Percentiles rank a stretch among this genome's conserved stretches.
phyloP scores from a whole-genome alignment of 2,888 invertebrate species.

The Crocallis elinguaria region DNA sequence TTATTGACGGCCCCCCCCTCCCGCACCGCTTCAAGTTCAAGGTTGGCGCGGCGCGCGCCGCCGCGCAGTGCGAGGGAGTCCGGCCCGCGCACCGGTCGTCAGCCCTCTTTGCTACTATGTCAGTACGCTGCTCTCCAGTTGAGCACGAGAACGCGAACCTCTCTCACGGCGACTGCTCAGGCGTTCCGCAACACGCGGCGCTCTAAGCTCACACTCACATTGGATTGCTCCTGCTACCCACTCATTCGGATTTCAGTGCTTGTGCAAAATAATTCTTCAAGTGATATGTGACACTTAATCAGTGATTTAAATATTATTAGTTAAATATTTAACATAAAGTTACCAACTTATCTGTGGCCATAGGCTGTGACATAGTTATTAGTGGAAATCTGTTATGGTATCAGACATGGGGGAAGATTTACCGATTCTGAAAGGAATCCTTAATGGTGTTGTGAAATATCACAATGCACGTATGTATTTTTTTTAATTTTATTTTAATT shows the following conservation, averaged over 20 bases:
- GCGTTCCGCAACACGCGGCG: conserved; percentile 52
- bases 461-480: conserved; percentile 96
- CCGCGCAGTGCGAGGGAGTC: conserved; percentile 85
- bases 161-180: conserved; percentile 50
- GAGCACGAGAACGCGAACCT: conserved; percentile 70
- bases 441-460: conserved; percentile 95
- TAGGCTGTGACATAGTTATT: conserved; percentile 80
- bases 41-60: conserved; percentile 86
- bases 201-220: conserved; percentile 51
- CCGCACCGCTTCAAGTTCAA: conserved; percentile 83
- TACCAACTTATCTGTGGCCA: conserved; percentile 79
- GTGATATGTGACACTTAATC: conserved; percentile 71
- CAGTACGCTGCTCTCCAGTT: conserved; percentile 66
- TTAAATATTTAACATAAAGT: conserved; percentile 65
- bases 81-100: conserved; percentile 85
- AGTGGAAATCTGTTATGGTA: conserved; percentile 79
- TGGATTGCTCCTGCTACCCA: conserved; percentile 57
- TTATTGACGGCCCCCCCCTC: conserved; percentile 80
- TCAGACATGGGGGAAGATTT: conserved; percentile 94
- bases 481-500: conserved; percentile 27
- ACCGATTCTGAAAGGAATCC: conserved; percentile 95
- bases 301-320: conserved; percentile 58
- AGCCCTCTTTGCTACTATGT: conserved; percentile 79
- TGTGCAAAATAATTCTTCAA: conserved; percentile 53
- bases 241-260: conserved; percentile 78